Evolutionary conservation across 2,797 vertebrate genomes (phyloP), one percentile per base, ranked within the genome.

Genomic region (Sebastes trivittatus): DNA sequence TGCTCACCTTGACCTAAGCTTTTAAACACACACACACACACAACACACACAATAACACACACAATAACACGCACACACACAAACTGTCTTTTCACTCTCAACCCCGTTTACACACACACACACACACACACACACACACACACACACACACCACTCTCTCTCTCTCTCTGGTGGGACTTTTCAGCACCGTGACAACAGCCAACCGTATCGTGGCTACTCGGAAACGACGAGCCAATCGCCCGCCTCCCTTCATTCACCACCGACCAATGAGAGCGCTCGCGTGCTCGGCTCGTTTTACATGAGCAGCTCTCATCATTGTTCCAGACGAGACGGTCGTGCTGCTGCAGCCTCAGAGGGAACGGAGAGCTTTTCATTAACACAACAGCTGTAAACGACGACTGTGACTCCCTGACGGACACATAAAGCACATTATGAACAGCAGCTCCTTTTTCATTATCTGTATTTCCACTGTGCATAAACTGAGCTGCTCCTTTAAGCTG

Each of bases 121-220:
- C 64, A 52, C 36, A 61, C 52, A 36, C 36, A 61, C 52, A 79
- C 63, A 56, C 18, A 77, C 55, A 60, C 59, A 84, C 62, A 84
- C 62, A 79, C 46, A 64, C 38, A 64, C 38, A 34, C 25, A 65
- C 73, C 42, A 18, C 61, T 16, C 16, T 23, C 23, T 16, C 36
- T 38, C 36, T 38, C 52, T 72, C 63, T 71, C 82, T 27, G 60
- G 25, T 80, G 82, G 84, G 80, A 73, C 76, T 75, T 88, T 81
- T 74, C 82, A 86, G 81, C 62, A 23, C 85, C 81, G 82, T 92
- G 85, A 92, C 92, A 87, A 91, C 93, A 92, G 80, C 89, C 90
- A 92, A 88, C 79, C 81, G 62, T 74, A 78, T 34, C 11, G 0
- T 5, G 1, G 75, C 68, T 34, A 8, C 83, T 80, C 42, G 0